Conservation (phyloP, 2,888 invertebrate species). For the Philereme transversata region DNA sequence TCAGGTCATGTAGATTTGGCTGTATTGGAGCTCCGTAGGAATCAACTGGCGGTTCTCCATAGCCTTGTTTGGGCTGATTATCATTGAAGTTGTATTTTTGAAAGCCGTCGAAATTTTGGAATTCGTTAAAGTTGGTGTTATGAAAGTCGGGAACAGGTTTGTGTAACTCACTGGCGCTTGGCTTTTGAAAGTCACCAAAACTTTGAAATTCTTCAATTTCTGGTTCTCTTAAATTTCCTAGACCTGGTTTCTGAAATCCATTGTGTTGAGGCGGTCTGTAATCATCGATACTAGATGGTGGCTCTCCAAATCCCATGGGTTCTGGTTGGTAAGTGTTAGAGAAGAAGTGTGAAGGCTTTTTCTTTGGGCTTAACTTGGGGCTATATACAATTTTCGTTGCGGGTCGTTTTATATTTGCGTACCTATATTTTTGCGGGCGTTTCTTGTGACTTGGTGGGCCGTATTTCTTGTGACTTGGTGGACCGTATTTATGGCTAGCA, state of each 20-base stretch:
- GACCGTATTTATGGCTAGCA: constrained; percentile 45
- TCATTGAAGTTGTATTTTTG: constrained; percentile 22
- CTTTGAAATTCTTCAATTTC: constrained; percentile 9
- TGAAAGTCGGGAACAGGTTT: not conserved
- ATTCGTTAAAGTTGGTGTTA: not conserved
- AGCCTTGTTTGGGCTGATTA: constrained; percentile 39
- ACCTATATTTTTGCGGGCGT: constrained; percentile 47
- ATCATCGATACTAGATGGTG: constrained; percentile 47
- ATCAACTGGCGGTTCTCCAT: constrained; percentile 61
- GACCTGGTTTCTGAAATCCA: constrained; percentile 3
- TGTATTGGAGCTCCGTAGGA: constrained; percentile 62
- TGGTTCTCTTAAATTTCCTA: constrained; percentile 1
- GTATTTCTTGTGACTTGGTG: constrained; percentile 39
- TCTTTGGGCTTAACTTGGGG: constrained; percentile 46
- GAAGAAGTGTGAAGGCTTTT: constrained; percentile 29
- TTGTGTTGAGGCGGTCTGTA: constrained; percentile 11
- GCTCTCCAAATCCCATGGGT: constrained; percentile 65
- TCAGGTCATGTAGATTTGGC: constrained; percentile 39
- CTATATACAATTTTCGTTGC: constrained; percentile 46
- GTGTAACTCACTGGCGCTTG: constrained; percentile 11
- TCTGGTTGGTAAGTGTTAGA: constrained; percentile 39
- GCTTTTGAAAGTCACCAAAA: constrained; percentile 5
- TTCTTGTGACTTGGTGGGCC: constrained; percentile 47
- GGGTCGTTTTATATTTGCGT: constrained; percentile 43
- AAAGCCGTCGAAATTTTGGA: constrained; percentile 35